Evolutionary conservation across 2,888 invertebrate species (phyloP).

Genomic region (Melipona beecheii): DNA sequence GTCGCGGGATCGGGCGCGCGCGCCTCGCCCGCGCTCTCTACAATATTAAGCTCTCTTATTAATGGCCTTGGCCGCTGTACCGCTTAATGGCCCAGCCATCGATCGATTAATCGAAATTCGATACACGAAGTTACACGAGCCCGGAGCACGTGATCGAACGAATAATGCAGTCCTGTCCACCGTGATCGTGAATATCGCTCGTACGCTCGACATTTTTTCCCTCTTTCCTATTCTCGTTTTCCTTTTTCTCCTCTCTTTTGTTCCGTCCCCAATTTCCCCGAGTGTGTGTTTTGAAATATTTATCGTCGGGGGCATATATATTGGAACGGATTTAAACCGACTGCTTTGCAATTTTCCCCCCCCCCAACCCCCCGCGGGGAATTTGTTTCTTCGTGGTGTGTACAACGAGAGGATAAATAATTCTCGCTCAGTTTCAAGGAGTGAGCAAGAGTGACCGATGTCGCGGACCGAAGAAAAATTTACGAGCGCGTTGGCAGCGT

Average conservation of each 20-base stretch:
- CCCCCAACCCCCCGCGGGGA: too few relatives aligned
- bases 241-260: not conserved
- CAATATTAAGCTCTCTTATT: slow-evolving; percentile 82
- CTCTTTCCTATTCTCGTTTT: too few relatives aligned
- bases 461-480: too few relatives aligned
- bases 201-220: not conserved
- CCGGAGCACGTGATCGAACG: slow-evolving; percentile 53
- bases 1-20: slow-evolving; percentile 25
- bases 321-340: not conserved
- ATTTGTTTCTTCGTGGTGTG: too few relatives aligned
- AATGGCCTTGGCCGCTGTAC: slow-evolving; percentile 74
- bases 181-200: slow-evolving; percentile 26
- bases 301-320: not conserved
- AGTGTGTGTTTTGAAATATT: not conserved
- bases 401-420: too few relatives aligned
- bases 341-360: not conserved
- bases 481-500: not conserved
- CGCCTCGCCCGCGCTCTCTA: slow-evolving; percentile 73
- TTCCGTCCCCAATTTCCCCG: too few relatives aligned
- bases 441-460: too few relatives aligned
- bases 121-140: slow-evolving; percentile 71
- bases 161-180: slow-evolving; percentile 52
- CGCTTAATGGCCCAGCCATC: slow-evolving; percentile 64
- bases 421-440: too few relatives aligned
- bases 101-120: slow-evolving; percentile 84